A percentile compares a stretch with the other conserved stretches of the same genome.
These are phyloP conservation scores for Pseudopipra pipra DNA, from an alignment of 2,113 vertebrate genomes.

Conservation along the genomic window DNA sequence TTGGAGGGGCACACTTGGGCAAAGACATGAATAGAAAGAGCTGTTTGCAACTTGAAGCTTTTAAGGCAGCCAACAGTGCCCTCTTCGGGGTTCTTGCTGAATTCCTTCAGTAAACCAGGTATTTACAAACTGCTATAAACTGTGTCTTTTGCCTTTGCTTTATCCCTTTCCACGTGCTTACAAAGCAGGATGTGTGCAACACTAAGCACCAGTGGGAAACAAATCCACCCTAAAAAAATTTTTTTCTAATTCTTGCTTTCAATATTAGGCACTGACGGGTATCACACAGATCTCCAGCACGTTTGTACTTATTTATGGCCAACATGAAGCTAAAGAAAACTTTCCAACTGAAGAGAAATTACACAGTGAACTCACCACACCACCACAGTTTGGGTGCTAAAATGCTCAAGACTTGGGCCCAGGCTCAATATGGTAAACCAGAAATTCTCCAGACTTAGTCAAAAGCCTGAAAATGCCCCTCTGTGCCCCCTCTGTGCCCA, in stretches of 20 bases:
- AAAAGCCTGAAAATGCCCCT: background rate
- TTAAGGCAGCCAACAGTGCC: constrained; percentile 13
- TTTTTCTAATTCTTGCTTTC: background rate
- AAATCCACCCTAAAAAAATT: background rate
- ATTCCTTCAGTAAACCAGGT: background rate
- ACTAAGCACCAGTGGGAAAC: background rate
- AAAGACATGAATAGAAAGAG: fast-evolving
- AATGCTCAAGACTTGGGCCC: background rate
- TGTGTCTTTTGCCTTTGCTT: background rate
- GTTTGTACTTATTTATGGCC: background rate
- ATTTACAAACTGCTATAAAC: background rate
- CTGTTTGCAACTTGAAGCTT: background rate
- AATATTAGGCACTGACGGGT: background rate
- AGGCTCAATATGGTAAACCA: background rate
- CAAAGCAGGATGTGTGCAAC: background rate
- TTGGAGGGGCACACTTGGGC: fast-evolving
- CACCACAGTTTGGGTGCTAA: background rate
- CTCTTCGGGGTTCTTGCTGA: constrained; percentile 6
- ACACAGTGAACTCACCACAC: background rate
- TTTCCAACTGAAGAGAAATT: background rate
- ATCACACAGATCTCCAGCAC: background rate
- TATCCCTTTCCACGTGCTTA: background rate
- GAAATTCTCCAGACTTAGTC: background rate
- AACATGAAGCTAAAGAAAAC: background rate
- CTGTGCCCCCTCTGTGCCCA: background rate